A percentile compares a stretch with the other conserved stretches of the same genome.
These are phyloP conservation scores for Rallus limicola DNA, from an alignment of 2,113 vertebrate genomes.

Conservation along the genomic window DNA sequence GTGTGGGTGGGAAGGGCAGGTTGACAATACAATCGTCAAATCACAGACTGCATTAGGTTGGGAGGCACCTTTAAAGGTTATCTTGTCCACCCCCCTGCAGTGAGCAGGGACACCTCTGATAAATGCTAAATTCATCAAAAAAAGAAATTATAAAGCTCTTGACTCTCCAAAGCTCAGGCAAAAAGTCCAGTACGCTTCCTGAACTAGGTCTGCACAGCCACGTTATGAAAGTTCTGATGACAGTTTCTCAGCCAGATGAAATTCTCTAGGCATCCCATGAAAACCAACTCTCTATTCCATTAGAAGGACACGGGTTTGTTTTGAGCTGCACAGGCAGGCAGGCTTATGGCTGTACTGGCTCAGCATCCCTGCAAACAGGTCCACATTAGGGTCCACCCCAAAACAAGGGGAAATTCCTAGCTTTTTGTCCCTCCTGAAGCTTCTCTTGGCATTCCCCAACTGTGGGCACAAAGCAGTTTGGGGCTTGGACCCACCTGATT, in stretches of 20 bases:
- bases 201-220: not conserved
- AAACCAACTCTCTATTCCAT: not conserved
- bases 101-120: too few species aligned
- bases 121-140: too few species aligned
- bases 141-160: not conserved
- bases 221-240: not conserved
- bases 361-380: not conserved
- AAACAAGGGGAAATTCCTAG: not conserved
- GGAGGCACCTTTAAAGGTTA: too few species aligned
- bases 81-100: too few species aligned
- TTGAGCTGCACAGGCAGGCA: not conserved
- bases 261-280: not conserved
- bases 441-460: not conserved
- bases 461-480: not conserved
- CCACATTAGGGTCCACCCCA: not conserved
- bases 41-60: too few species aligned
- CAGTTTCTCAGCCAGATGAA: not conserved
- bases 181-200: fast-evolving
- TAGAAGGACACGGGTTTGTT: not conserved
- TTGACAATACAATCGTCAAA: not conserved
- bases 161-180: not conserved
- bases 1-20: not conserved
- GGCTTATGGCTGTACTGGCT: not conserved
- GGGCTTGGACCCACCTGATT: not conserved
- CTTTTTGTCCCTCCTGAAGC: not conserved